Percentiles rank a stretch among this genome's conserved stretches.
Conservation (phyloP, 2,888 invertebrate genomes). For the Gryllus longicercus region DNA sequence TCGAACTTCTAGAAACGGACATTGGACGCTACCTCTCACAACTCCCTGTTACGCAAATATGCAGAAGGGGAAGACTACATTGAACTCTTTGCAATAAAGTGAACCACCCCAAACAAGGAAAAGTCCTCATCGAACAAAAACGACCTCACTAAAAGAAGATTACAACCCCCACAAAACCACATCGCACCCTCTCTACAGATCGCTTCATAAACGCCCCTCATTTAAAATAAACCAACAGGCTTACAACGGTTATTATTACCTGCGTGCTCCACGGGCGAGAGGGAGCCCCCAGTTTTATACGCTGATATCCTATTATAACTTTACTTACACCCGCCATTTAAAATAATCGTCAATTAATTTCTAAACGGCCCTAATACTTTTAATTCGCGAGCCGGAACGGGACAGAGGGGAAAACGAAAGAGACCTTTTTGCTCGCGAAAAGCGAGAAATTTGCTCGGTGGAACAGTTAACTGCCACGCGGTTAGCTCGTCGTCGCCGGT, state of each 20-base stretch:
- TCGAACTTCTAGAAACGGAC: no score
- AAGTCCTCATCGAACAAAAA: no score
- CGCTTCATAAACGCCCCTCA: not conserved
- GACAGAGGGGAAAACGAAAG: not conserved
- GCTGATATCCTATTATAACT: conserved; percentile 17
- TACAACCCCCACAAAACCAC: not conserved
- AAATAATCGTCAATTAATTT: conserved; percentile 8
- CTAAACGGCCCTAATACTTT: conserved; percentile 17
- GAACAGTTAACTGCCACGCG: no score
- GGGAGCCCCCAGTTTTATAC: not conserved
- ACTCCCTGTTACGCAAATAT: no score
- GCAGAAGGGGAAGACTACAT: no score
- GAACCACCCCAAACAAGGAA: no score
- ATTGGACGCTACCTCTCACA: no score
- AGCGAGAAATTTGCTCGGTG: no score
- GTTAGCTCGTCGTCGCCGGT: no score
- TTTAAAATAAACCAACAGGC: not conserved
- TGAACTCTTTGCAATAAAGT: no score
- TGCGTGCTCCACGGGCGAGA: not conserved
- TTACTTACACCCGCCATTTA: conserved; percentile 17
- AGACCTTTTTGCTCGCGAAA: no score
- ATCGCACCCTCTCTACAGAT: not conserved
- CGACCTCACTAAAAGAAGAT: not conserved
- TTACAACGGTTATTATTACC: not conserved
- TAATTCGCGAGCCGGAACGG: not conserved